These are phyloP conservation scores for Odontomyia ornata DNA, from an alignment of 2,888 invertebrate genomes.

Conservation along the genomic window DNA sequence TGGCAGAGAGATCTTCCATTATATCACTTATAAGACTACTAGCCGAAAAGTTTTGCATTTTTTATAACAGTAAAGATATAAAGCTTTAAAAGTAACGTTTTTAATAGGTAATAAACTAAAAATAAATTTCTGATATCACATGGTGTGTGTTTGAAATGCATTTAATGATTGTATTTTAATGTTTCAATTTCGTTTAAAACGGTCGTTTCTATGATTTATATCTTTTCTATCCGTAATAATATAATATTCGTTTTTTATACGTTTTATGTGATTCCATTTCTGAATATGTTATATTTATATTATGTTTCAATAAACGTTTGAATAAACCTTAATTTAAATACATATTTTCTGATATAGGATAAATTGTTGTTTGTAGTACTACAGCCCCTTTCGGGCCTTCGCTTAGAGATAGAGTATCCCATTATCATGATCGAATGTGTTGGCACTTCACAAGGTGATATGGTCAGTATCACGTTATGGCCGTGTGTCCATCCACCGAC, in stretches of 20 bases:
- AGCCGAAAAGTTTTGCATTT: constrained; percentile 23
- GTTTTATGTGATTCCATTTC: constrained; percentile 7
- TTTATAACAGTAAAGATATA: background rate
- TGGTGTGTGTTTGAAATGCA: constrained; percentile 4
- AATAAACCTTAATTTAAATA: too few species aligned
- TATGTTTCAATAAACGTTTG: background rate
- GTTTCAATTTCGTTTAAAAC: background rate
- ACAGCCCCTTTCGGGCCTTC: too few species aligned
- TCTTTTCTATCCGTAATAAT: too few species aligned
- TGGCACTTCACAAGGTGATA: too few species aligned
- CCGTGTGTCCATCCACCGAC: too few species aligned
- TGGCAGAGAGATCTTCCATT: constrained; percentile 14
- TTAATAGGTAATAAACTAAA: background rate
- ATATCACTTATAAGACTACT: background rate
- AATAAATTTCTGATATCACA: too few species aligned
- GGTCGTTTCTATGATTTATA: background rate
- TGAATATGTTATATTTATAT: constrained; percentile 19
- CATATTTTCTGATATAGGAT: too few species aligned
- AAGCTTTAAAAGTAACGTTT: background rate
- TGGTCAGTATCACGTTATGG: too few species aligned
- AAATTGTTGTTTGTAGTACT: too few species aligned
- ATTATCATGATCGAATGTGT: too few species aligned
- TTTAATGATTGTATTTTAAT: background rate
- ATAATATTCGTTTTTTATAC: background rate
- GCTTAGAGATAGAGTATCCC: too few species aligned